Conservation (phyloP, 2,113 vertebrate genomes). For the Puma concolor region DNA sequence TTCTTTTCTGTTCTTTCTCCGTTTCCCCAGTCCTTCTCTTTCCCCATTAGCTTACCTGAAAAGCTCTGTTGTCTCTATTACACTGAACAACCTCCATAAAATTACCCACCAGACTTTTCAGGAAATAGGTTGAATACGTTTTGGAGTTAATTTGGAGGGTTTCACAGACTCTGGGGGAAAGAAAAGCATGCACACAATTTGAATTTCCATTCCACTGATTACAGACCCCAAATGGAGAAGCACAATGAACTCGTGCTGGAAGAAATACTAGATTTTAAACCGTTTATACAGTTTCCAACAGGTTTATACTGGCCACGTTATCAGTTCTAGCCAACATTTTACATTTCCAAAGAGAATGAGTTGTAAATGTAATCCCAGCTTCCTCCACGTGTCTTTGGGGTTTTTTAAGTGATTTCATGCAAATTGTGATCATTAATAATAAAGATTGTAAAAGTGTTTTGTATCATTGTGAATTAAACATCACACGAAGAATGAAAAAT, state of each 20-base stretch:
- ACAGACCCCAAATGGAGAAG: background rate
- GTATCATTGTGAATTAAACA: background rate
- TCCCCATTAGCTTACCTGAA: conserved; percentile 82
- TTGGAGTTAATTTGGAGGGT: conserved; percentile 81
- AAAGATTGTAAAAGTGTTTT: background rate
- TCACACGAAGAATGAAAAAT: background rate
- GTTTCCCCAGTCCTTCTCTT: background rate
- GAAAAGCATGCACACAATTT: background rate
- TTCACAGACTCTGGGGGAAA: conserved; percentile 83
- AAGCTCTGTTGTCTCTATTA: conserved; percentile 84
- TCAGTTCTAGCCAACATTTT: background rate
- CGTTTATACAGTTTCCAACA: background rate
- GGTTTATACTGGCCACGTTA: background rate
- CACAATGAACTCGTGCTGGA: background rate
- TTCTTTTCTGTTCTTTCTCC: background rate
- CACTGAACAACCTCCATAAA: conserved; percentile 85
- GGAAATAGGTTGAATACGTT: conserved; percentile 82
- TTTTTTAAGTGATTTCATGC: background rate
- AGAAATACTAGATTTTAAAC: background rate
- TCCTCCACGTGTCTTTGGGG: background rate
- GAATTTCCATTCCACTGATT: background rate
- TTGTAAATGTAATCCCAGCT: background rate
- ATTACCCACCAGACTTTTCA: conserved; percentile 84
- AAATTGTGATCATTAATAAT: background rate
- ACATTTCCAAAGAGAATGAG: background rate